Conservation (phyloP, 1,140 invertebrate genomes). For the Branchinecta lynchi region DNA sequence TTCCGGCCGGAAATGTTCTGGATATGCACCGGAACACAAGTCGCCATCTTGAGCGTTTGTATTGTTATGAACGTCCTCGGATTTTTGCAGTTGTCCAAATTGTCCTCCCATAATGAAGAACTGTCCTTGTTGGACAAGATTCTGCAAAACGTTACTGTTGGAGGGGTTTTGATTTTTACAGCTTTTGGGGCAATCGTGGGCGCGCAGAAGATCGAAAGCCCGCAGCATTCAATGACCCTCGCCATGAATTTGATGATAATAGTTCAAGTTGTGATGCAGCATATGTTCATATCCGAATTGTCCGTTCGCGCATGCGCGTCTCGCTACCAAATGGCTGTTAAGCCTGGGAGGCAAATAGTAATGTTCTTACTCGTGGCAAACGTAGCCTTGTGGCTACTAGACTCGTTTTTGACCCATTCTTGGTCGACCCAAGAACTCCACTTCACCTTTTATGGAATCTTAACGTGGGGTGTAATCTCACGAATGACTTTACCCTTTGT, state of each 20-base stretch:
- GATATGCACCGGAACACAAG: slow-evolving; percentile 27
- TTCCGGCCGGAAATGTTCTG: slow-evolving; percentile 35
- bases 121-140: slow-evolving; percentile 32
- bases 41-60: slow-evolving; percentile 31
- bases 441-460: slow-evolving; percentile 43
- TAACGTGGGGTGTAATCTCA: slow-evolving; percentile 49
- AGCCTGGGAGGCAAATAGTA: slow-evolving; percentile 47
- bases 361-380: slow-evolving; percentile 51
- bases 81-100: slow-evolving; percentile 33
- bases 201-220: slow-evolving; percentile 24
- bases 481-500: slow-evolving; percentile 45
- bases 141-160: slow-evolving; percentile 36
- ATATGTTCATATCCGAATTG: slow-evolving; percentile 44
- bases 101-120: slow-evolving; percentile 28
- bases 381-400: slow-evolving; percentile 48
- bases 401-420: slow-evolving; percentile 48
- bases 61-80: slow-evolving; percentile 32
- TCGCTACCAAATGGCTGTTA: slow-evolving; percentile 37
- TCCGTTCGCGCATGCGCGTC: slow-evolving; percentile 38
- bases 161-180: slow-evolving; percentile 42
- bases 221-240: slow-evolving; percentile 35
- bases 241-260: slow-evolving; percentile 35
- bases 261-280: slow-evolving; percentile 41
- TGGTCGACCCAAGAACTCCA: slow-evolving; percentile 42
- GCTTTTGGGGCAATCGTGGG: slow-evolving; percentile 38